Percentiles rank a stretch among this genome's conserved stretches.
These are phyloP conservation scores for Drosophila arizonae DNA, from an alignment of 1,140 invertebrate genomes.

Conservation along the genomic window DNA sequence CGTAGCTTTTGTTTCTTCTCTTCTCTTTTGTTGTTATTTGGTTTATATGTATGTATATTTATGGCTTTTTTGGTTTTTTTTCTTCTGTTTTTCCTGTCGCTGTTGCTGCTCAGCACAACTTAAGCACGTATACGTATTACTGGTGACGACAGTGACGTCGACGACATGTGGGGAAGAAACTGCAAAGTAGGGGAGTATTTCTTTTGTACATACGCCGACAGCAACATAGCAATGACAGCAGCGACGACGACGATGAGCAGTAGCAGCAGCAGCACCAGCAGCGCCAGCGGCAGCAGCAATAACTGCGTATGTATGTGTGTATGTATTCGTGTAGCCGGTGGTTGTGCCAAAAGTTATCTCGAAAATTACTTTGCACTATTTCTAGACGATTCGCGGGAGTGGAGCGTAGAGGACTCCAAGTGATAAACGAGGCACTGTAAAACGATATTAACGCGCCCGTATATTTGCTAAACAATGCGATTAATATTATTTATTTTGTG, in stretches of 20 bases:
- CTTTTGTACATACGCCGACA: constrained; percentile 49
- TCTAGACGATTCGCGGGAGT: constrained; percentile 14
- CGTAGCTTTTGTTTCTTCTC: constrained; percentile 53
- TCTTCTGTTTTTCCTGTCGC: constrained; percentile 39
- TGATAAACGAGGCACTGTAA: constrained; percentile 43
- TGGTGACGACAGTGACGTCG: constrained; percentile 41
- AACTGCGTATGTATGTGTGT: neutral
- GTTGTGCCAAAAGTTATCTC: constrained; percentile 44
- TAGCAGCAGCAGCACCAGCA: constrained; percentile 8
- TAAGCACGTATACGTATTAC: constrained; percentile 69
- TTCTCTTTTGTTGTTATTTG: constrained; percentile 60
- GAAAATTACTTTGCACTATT: constrained; percentile 45
- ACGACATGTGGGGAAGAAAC: constrained; percentile 70
- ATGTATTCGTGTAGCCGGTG: constrained; percentile 39
- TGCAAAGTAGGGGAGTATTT: constrained; percentile 68
- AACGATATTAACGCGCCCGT: constrained; percentile 37
- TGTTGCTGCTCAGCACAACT: constrained; percentile 61
- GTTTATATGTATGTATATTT: constrained; percentile 47
- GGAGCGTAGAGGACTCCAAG: constrained; percentile 10
- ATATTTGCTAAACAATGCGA: constrained; percentile 57
- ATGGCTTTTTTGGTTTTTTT: constrained; percentile 22
- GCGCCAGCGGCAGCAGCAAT: constrained; percentile 14
- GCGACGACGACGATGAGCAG: neutral
- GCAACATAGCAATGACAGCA: constrained; percentile 44
- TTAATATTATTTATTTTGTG: constrained; percentile 53